A percentile compares a stretch with the other conserved stretches of the same genome.
Evolutionary conservation across 92 coral and sea anemone genomes (phyloP).

Genomic region (Micromussa lordhowensis): DNA sequence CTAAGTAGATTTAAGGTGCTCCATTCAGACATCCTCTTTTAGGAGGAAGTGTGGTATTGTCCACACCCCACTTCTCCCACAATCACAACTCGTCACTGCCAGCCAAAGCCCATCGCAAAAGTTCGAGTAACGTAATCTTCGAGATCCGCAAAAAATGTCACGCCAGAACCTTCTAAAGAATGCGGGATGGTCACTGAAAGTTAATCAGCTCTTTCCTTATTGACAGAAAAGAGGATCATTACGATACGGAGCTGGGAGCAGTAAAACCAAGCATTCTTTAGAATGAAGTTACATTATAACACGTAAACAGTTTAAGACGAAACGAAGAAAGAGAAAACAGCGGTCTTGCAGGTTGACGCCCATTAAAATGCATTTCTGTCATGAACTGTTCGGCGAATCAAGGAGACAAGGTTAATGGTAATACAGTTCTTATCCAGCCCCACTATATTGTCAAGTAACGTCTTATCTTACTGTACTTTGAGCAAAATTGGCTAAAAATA

Average conservation of each 20-base stretch:
- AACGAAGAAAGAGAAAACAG: conserved; percentile 4
- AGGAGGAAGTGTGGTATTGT: background rate
- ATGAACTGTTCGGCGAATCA: background rate
- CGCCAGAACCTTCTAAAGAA: background rate
- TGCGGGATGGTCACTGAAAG: background rate
- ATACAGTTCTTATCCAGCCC: background rate
- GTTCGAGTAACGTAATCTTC: background rate
- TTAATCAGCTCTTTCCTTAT: background rate
- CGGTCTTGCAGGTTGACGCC: background rate
- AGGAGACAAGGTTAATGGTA: background rate
- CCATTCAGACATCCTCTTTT: background rate
- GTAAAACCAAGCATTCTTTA: background rate
- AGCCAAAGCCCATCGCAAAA: background rate
- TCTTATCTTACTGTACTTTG: background rate
- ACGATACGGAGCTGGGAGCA: background rate
- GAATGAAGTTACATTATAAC: background rate
- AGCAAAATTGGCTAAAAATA: background rate
- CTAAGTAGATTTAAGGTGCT: background rate
- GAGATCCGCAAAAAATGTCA: background rate
- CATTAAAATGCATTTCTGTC: background rate
- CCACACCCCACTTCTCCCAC: background rate
- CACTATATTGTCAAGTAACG: background rate
- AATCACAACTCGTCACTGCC: conserved; percentile 2
- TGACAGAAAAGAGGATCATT: background rate
- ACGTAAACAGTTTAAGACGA: background rate